Percentiles rank a stretch among this genome's conserved stretches.
Evolutionary conservation across 2,113 vertebrate genomes (phyloP).

Genomic region (Cebidichthys violaceus): DNA sequence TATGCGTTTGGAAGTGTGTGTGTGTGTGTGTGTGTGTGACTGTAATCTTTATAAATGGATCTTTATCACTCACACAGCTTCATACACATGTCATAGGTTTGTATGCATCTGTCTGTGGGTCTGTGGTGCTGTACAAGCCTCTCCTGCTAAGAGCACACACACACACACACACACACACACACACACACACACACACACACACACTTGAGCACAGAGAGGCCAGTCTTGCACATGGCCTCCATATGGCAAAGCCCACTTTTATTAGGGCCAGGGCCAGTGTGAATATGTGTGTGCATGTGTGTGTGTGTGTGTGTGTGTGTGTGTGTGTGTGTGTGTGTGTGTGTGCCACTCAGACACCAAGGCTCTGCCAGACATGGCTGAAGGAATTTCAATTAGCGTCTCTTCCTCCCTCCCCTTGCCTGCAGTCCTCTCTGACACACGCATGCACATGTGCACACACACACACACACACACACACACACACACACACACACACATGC

Average conservation of each 20-base stretch:
- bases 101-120: conserved; percentile 57
- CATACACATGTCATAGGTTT: conserved; percentile 54
- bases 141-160: conserved; percentile 62
- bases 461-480: conserved; percentile 43
- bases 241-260: conserved; percentile 85
- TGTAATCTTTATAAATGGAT: conserved; percentile 31
- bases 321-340: conserved; percentile 64
- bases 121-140: conserved; percentile 59
- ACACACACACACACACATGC: conserved; percentile 23
- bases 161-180: conserved; percentile 38
- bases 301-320: conserved; percentile 50
- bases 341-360: conserved; percentile 77
- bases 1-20: conserved; percentile 10
- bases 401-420: conserved; percentile 73
- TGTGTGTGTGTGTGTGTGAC: conserved; percentile 23
- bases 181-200: conserved; percentile 33
- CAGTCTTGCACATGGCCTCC: conserved; percentile 83
- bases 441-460: conserved; percentile 4
- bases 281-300: conserved; percentile 56
- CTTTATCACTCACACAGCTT: conserved; percentile 54
- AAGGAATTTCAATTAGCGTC: conserved; percentile 86
- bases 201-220: conserved; percentile 72
- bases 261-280: conserved; percentile 80
- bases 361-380: conserved; percentile 83
- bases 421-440: conserved; percentile 63